Evolutionary conservation across 2,113 vertebrate genomes (phyloP).

Genomic region (Morone saxatilis): DNA sequence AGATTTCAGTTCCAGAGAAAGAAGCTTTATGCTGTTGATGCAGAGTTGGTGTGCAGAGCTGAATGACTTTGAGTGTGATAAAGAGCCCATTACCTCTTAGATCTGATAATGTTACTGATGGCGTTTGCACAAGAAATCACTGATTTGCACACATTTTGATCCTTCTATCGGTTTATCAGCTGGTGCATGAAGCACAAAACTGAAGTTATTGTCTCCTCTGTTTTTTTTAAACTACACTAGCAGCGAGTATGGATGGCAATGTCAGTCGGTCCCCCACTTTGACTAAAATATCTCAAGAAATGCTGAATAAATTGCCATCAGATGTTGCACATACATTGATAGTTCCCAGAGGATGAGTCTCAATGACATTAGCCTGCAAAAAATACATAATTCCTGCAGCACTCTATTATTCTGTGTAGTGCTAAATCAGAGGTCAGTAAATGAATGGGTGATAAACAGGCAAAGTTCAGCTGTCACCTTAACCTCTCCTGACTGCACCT

Average conservation of each 20-base stretch:
- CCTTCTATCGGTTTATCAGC: background rate
- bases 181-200: background rate
- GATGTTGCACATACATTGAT: background rate
- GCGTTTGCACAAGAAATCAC: conserved; percentile 11
- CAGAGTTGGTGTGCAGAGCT: conserved; percentile 32
- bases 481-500: conserved; percentile 8
- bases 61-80: conserved; percentile 24
- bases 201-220: background rate
- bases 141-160: conserved; percentile 4
- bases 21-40: conserved; percentile 64
- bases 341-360: background rate
- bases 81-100: conserved; percentile 42
- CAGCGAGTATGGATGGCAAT: background rate
- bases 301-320: background rate
- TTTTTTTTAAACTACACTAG: background rate
- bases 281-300: background rate
- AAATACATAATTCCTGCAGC: no score
- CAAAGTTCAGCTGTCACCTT: background rate
- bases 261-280: background rate
- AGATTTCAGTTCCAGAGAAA: conserved; percentile 45
- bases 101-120: conserved; percentile 34
- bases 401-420: no score
- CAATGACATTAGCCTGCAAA: background rate
- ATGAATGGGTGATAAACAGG: background rate
- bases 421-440: background rate